phyloP scores from a whole-genome alignment of 30 jellyfish, hydroid and myxozoan species.

The Hydractinia symbiolongicarpus region DNA sequence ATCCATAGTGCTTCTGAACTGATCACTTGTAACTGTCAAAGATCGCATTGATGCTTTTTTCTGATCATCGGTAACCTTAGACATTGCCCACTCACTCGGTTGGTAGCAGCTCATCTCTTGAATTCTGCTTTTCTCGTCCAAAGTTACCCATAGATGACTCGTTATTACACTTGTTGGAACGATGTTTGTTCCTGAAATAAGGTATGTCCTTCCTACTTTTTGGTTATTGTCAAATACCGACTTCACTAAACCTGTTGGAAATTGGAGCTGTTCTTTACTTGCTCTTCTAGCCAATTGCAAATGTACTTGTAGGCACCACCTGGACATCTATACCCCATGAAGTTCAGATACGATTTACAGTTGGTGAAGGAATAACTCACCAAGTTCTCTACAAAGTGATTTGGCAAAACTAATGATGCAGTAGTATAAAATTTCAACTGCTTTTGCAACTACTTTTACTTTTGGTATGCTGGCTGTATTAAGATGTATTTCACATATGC shows the following conservation, averaged over 20 bases:
- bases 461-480: background rate
- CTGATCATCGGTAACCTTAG: too few relatives aligned
- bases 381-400: conserved; percentile 9
- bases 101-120: background rate
- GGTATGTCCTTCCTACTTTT: conserved; percentile 30
- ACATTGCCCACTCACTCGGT: conserved; percentile 20
- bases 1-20: conserved; percentile 9
- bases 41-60: too few relatives aligned
- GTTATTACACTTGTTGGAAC: conserved; percentile 43
- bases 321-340: conserved; percentile 7
- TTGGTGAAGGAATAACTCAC: conserved; percentile 1
- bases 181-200: conserved; percentile 23
- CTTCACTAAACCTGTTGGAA: conserved; percentile 29
- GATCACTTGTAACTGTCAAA: too few relatives aligned
- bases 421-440: conserved; percentile 17
- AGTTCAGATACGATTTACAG: conserved; percentile 9
- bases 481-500: background rate
- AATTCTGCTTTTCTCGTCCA: background rate
- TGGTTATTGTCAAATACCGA: conserved; percentile 36
- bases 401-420: conserved; percentile 10
- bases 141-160: conserved; percentile 1
- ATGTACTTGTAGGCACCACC: conserved; percentile 23
- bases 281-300: conserved; percentile 18
- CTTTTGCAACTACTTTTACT: background rate
- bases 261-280: background rate